Evolutionary conservation across 2,113 vertebrate genomes (phyloP).

Genomic region (Petrocephalus zakoni): DNA sequence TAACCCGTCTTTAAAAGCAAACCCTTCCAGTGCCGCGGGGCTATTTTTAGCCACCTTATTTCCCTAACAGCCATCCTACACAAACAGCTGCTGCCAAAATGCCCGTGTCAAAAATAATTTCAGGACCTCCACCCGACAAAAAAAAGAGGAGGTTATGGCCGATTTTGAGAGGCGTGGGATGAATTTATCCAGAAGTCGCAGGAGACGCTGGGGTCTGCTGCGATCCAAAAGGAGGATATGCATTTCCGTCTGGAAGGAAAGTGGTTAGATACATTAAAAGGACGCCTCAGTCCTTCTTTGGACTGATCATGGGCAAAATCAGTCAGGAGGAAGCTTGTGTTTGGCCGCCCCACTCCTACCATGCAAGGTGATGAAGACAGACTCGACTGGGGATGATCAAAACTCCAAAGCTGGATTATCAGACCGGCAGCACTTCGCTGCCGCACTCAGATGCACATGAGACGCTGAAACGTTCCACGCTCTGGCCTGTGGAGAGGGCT

Average conservation of each 20-base stretch:
- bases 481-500: neutral
- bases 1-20: too few species aligned
- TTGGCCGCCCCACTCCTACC: too few species aligned
- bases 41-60: too few species aligned
- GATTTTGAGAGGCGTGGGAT: neutral
- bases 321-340: neutral
- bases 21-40: too few species aligned
- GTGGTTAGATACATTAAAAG: neutral
- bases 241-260: neutral
- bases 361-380: too few species aligned
- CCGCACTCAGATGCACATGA: neutral
- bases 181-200: neutral
- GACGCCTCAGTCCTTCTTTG: neutral
- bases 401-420: neutral
- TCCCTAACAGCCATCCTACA: neutral
- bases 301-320: neutral
- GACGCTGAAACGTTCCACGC: neutral
- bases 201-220: neutral
- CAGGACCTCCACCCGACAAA: neutral
- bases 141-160: too few species aligned
- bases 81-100: neutral
- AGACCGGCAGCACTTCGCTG: neutral
- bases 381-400: neutral
- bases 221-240: neutral
- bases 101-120: neutral